Percentiles rank a stretch among this genome's conserved stretches.
These are phyloP conservation scores for Chiridota heheva DNA, from an alignment of 35 echinoderm and acorn worm genomes.

Conservation along the genomic window DNA sequence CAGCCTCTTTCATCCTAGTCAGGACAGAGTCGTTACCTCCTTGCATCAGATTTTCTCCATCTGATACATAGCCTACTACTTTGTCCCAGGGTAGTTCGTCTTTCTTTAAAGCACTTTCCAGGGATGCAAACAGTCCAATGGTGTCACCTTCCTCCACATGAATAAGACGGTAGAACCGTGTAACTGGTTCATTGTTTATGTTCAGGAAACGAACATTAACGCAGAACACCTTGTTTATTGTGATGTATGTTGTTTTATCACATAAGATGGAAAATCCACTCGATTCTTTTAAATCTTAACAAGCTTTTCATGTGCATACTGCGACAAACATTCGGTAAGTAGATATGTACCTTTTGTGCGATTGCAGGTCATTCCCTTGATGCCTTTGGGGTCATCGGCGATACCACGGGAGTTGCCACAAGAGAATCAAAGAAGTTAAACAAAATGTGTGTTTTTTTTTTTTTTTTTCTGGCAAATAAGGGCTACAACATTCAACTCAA, in stretches of 20 bases:
- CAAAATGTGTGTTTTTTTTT: too few species aligned
- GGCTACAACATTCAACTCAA: constrained; percentile 28
- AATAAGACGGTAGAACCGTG: constrained; percentile 24
- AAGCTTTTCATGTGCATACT: constrained; percentile 47
- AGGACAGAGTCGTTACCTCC: constrained; percentile 24
- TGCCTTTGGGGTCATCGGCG: constrained; percentile 28
- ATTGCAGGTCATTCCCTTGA: constrained; percentile 44
- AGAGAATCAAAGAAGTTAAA: constrained; percentile 39
- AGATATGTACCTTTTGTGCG: constrained; percentile 35
- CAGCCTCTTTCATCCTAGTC: constrained; percentile 12
- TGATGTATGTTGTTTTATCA: constrained; percentile 43
- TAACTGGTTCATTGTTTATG: constrained; percentile 2
- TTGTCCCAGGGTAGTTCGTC: constrained; percentile 22
- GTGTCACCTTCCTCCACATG: constrained; percentile 29
- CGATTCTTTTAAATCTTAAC: constrained; percentile 17
- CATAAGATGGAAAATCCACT: constrained; percentile 50
- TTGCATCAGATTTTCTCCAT: constrained; percentile 47
- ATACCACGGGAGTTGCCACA: constrained; percentile 31
- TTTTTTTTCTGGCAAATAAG: constrained; percentile 30
- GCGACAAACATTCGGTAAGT: constrained; percentile 32
- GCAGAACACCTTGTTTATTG: constrained; percentile 41
- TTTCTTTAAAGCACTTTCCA: neutral
- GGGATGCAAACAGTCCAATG: neutral
- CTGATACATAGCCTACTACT: constrained; percentile 28
- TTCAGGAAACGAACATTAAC: constrained; percentile 36